phyloP scores from a whole-genome alignment of 2,797 vertebrate species.

The Falco concolor region DNA sequence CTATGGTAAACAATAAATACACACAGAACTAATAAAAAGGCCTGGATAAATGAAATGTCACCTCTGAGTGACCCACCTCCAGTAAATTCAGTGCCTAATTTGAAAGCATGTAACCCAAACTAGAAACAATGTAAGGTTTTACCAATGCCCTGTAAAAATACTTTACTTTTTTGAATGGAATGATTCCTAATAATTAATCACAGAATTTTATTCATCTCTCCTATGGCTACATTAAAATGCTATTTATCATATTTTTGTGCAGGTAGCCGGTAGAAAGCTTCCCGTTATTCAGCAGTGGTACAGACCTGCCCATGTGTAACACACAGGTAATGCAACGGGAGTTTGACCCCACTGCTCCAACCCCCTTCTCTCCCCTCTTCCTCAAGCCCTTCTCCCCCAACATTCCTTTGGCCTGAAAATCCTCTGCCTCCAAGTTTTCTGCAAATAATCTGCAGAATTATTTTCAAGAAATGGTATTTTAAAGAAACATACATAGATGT shows the following conservation, averaged over 20 bases:
- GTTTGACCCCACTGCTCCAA: background rate
- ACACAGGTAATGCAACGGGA: fast-evolving
- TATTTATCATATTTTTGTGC: background rate
- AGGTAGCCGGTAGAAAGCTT: background rate
- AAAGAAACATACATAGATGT: background rate
- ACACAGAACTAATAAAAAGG: background rate
- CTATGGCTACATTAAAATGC: background rate
- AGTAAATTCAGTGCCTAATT: background rate
- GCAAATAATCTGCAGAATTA: background rate
- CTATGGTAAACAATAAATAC: background rate
- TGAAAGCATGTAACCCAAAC: background rate
- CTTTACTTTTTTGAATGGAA: background rate
- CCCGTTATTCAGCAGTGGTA: fast-evolving
- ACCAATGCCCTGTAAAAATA: background rate
- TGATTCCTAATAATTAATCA: background rate
- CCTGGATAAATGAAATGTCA: background rate
- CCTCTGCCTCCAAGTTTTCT: background rate
- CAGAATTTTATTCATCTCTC: background rate
- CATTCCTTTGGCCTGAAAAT: background rate
- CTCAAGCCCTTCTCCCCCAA: background rate
- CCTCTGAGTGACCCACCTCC: background rate
- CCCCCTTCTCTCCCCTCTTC: background rate
- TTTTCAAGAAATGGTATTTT: background rate
- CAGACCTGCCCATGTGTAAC: background rate
- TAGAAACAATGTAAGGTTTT: background rate